Base-by-base conservation (phyloP, 2,888 invertebrate genomes). In the Protonemura montana region DNA sequence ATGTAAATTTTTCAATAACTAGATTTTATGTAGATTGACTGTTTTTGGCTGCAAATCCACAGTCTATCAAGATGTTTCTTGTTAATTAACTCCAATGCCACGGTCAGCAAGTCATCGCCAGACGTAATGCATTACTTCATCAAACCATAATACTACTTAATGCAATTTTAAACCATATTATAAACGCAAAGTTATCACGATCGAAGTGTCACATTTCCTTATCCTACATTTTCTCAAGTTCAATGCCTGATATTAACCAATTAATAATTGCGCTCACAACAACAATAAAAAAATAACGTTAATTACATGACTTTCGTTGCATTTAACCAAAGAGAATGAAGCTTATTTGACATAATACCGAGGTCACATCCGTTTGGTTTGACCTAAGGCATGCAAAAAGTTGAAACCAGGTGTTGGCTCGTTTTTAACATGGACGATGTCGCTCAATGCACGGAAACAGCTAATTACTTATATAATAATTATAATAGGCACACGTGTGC, bases 321-420 rank as follows among this genome's bases (percentile, higher is more conserved):
- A 59, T 59, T n/a, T n/a, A 21, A 13, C 21, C 21, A 59, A 21
- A 59, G 59, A 41, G n/a, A n/a, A 59, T 21, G 28, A 78, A 10
- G 78, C 28, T 5, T 10, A 7, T 30, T 27, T 81, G 81, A 81
- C 81, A 81, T 81, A 81, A 81, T 30, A 26, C 7, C n/a, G 81
- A 81, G 81, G 81, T 81, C 81, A 81, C 21, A 28, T 81, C 81
- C 81, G 81, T 81, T 81, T 2, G 2, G 81, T 16, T 26, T 78
- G 81, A 81, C 81, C 78, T 78, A 0, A 78, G n/a, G 78, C 26
- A 6, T 10, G 26, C 78, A 28, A 10, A 78, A 78, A 35, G 35
- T n/a, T 28, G 0, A 6, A 28, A n/a, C 81, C 81, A 81, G 81
- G 81, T 81, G 81, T 81, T 81, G 30, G 6, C 16, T 5, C 2